Evolutionary conservation across 2,888 invertebrate genomes (phyloP).

Genomic region (Dasypogon diadema): DNA sequence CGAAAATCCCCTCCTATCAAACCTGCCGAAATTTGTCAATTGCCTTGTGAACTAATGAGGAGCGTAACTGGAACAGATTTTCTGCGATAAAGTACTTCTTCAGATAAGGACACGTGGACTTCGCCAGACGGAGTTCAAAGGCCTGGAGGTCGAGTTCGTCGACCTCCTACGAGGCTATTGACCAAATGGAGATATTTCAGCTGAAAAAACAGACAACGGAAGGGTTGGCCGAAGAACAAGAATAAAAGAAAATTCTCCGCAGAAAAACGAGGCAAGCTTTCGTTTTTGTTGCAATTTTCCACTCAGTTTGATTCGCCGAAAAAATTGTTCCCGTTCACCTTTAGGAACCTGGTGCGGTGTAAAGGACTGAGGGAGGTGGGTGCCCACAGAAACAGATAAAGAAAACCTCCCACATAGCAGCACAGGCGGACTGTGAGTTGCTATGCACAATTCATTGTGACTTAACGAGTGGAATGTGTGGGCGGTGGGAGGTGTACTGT

Average conservation of each 20-base stretch:
- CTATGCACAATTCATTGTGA: background rate
- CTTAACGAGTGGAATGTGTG: background rate
- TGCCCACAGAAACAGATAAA: background rate
- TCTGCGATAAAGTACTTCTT: no score
- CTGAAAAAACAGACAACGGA: background rate
- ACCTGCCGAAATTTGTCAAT: background rate
- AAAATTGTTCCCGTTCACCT: conserved; percentile 35
- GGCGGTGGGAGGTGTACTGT: conserved; percentile 23
- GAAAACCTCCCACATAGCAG: conserved; percentile 4
- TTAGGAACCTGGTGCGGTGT: background rate
- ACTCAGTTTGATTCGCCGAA: conserved; percentile 17
- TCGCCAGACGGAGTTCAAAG: background rate
- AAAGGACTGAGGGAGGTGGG: no score
- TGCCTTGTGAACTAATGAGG: background rate
- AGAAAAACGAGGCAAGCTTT: conserved; percentile 2
- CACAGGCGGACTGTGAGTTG: background rate
- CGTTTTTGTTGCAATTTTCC: conserved; percentile 11
- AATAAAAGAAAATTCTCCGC: background rate
- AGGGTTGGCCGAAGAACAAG: conserved; percentile 4
- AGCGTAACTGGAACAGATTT: no score
- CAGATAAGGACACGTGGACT: conserved; percentile 16
- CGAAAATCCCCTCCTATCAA: background rate
- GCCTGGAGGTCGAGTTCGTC: background rate
- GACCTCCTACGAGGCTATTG: conserved; percentile 13
- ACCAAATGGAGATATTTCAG: conserved; percentile 17